These are phyloP conservation scores for Choreutis nemorana DNA, from an alignment of 2,888 invertebrate genomes.

Conservation along the genomic window DNA sequence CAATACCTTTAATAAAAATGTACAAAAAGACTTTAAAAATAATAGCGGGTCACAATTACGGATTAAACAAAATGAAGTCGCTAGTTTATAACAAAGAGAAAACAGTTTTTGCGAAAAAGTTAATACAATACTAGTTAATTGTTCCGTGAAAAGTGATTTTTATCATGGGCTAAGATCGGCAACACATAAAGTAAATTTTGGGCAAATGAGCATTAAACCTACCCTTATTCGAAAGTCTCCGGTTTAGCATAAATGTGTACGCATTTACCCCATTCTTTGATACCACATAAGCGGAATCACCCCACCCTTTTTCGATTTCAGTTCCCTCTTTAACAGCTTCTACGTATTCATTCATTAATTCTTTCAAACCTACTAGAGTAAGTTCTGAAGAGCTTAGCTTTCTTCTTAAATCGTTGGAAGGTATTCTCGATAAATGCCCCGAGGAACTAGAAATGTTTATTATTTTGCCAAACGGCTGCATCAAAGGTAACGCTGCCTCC, in stretches of 20 bases:
- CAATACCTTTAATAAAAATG: constrained; percentile 26
- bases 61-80: too few species aligned
- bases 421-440: constrained; percentile 70
- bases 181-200: neutral
- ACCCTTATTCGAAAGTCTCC: constrained; percentile 34
- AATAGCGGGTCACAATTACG: too few species aligned
- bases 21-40: too few species aligned
- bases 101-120: too few species aligned
- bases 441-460: constrained; percentile 78
- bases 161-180: neutral
- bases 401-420: constrained; percentile 54
- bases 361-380: constrained; percentile 60
- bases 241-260: constrained; percentile 72
- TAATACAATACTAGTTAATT: neutral
- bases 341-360: constrained; percentile 70
- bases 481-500: constrained; percentile 71
- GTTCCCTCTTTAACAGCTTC: constrained; percentile 45
- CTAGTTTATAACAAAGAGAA: too few species aligned
- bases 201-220: too few species aligned
- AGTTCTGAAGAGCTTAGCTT: constrained; percentile 54
- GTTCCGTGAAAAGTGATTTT: neutral
- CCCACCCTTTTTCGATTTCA: constrained; percentile 57
- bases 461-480: constrained; percentile 72
- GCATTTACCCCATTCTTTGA: constrained; percentile 81
- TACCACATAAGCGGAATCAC: constrained; percentile 70